Base-by-base conservation (phyloP, 2,888 invertebrate species). In the Cantharis rustica region DNA sequence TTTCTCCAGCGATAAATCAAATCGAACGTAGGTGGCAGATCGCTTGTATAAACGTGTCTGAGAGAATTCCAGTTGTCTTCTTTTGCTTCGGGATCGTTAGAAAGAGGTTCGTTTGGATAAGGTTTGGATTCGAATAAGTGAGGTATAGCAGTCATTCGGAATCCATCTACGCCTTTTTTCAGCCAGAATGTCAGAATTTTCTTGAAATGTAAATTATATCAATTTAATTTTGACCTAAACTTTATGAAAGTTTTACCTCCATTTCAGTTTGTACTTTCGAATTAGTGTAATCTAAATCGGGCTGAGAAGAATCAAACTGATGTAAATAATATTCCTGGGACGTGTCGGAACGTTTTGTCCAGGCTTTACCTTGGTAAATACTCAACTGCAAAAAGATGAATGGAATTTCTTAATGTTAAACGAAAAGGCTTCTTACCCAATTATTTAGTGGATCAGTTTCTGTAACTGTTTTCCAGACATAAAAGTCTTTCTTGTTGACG, bases 131-230 rank as follows among this genome's bases (percentile, higher is more conserved):
- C 91, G 72, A 86, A 89, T 10, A 91, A 76, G 82, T 80, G 81
- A 7, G 90, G 89, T 11, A 95, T 91, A 2, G 95, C 95, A 84
- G 95, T 95, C 31, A 97, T 90, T 82, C 97, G 92, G 84, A 98
- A 96, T 0, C 98, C 98, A 84, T 95, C 94, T 0, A 96, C 92
- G 0, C 96, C 97, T 82, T 92, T 92, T 69, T 93, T 92, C 69
- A 97, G 85, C 97, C 97, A 98, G 84, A 92, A 96, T 80, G 89
- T 90, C 16, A 97, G 85, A 0, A 93, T 89, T n/a, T 91, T 90
- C 93, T 95, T n/a, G 7, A 47, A 47, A 47, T n/a, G n/a, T 5
- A n/a, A n/a, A n/a, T n/a, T n/a, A n/a, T n/a, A n/a, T n/a, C n/a
- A n/a, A n/a, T n/a, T n/a, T n/a, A 20, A 20, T 20, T 20, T 20